Evolutionary conservation across 1,140 invertebrate species (phyloP).

Genomic region (Drosophila grimshawi): DNA sequence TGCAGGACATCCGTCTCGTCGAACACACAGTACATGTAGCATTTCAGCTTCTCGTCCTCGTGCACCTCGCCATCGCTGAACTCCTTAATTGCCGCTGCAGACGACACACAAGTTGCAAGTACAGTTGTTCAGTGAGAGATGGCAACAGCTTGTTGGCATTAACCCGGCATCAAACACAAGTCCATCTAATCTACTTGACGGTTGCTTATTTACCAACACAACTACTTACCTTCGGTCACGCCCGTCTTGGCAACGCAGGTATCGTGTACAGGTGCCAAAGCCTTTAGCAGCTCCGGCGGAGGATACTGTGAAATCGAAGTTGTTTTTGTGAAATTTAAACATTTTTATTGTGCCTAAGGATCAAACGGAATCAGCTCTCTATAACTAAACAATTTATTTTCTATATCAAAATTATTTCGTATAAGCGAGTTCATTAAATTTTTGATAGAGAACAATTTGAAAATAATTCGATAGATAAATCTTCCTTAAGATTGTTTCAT

Average conservation of each 20-base stretch:
- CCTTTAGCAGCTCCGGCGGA: conserved; percentile 58
- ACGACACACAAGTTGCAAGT: conserved; percentile 17
- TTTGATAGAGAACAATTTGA: too few relatives aligned
- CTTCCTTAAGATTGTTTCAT: too few relatives aligned
- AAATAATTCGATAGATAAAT: too few relatives aligned
- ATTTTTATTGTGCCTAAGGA: too few relatives aligned
- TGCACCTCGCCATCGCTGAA: conserved; percentile 73
- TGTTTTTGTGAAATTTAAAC: background rate
- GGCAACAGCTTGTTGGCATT: conserved; percentile 26
- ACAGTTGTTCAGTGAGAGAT: conserved; percentile 17
- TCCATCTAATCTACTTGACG: conserved; percentile 2
- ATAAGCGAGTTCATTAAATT: too few relatives aligned
- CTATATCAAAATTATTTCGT: background rate
- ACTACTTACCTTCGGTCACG: conserved; percentile 60
- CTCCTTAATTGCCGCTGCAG: conserved; percentile 70
- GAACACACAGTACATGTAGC: conserved; percentile 74
- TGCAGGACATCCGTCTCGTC: conserved; percentile 64
- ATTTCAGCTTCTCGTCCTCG: conserved; percentile 68
- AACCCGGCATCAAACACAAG: conserved; percentile 15
- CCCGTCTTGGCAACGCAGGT: conserved; percentile 59
- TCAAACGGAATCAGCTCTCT: too few relatives aligned
- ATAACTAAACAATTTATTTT: background rate
- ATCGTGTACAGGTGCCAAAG: conserved; percentile 54
- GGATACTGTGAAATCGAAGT: conserved; percentile 46
- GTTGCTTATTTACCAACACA: conserved; percentile 18